Conservation (phyloP, 2,888 invertebrate species). For the Agonopterix subpropinquella region DNA sequence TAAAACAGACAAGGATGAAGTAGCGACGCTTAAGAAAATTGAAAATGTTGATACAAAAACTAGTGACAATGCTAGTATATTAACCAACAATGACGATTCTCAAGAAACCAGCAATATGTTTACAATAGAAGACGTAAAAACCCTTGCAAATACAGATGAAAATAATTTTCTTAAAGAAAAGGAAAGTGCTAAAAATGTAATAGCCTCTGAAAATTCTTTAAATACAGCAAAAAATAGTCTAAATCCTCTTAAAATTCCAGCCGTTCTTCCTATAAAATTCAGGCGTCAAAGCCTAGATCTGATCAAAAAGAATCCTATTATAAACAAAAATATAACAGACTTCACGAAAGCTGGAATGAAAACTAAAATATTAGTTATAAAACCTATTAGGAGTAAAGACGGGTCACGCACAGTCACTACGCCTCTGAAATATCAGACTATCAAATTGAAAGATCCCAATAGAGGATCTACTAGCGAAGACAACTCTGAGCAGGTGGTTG, state of each 20-base stretch:
- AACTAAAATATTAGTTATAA: slow-evolving; percentile 66
- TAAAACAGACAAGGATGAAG: neutral
- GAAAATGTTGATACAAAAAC: neutral
- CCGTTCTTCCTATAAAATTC: slow-evolving; percentile 53
- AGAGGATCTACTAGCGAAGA: slow-evolving; percentile 42
- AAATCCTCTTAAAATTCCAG: slow-evolving; percentile 23
- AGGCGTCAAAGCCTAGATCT: slow-evolving; percentile 56
- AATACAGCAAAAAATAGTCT: slow-evolving; percentile 23
- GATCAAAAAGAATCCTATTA: slow-evolving; percentile 53
- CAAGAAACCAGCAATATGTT: too few relatives aligned
- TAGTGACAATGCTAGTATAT: neutral
- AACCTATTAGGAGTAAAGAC: slow-evolving; percentile 59
- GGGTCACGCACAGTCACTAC: slow-evolving; percentile 33
- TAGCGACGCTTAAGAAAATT: neutral
- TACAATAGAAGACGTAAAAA: too few relatives aligned
- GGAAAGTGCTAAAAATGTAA: slow-evolving; percentile 7
- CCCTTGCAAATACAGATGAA: slow-evolving; percentile 3
- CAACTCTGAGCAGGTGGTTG: slow-evolving; percentile 50
- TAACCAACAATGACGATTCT: neutral
- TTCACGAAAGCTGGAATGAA: slow-evolving; percentile 64
- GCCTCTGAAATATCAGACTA: slow-evolving; percentile 64
- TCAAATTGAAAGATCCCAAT: slow-evolving; percentile 82
- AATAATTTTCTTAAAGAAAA: slow-evolving; percentile 9
- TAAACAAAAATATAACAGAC: slow-evolving; percentile 59
- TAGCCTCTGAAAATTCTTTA: neutral